Base-by-base conservation (phyloP, 2,797 vertebrate genomes). In the Microctenopoma stevenorrisi region DNA sequence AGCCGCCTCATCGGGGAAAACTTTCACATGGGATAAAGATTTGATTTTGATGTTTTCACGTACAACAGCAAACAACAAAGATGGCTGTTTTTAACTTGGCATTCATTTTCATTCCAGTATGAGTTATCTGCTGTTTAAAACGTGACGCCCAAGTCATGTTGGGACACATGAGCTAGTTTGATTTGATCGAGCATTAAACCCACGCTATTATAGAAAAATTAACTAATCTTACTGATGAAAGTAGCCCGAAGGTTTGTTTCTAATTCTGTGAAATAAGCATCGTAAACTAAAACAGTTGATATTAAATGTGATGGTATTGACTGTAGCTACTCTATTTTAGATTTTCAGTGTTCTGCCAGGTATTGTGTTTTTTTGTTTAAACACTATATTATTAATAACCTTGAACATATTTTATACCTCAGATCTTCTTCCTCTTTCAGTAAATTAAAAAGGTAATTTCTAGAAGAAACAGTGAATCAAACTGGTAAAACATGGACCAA, bases 1-100 rank as follows among this genome's bases (percentile, higher is more conserved):
- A 88, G 86, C 66, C 35, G 5, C 47, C 49, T 84, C 82, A 72
- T 76, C 61, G 7, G 89, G 76, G 81, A 71, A 59, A 70, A 82
- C 85, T 84, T 86, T 90, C 90, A 86, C 85, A 86, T 75, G 85
- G 77, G 87, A 88, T 83, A 30, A 22, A 72, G 85, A 72, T 65
- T 85, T 70, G 40, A 76, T 86, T 88, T 83, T 74, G 76, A 87
- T 84, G 68, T 83, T 86, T 84, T 75, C 74, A 71, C 26, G 63
- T 74, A 67, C 65, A 78, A 83, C 69, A 82, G 68, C 61, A 78
- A 89, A 87, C 81, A 82, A 68, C 77, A 69, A 58, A 87, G 84
- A 89, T 89, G 84, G 43, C 68, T 42, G 73, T 73, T 84, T 42
- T 74, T 81, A 54, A 84, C 73, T 81, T 71, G 64, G 38, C 64